Conservation (phyloP, 2,797 vertebrate genomes). For the Poeciliopsis presidionis region DNA sequence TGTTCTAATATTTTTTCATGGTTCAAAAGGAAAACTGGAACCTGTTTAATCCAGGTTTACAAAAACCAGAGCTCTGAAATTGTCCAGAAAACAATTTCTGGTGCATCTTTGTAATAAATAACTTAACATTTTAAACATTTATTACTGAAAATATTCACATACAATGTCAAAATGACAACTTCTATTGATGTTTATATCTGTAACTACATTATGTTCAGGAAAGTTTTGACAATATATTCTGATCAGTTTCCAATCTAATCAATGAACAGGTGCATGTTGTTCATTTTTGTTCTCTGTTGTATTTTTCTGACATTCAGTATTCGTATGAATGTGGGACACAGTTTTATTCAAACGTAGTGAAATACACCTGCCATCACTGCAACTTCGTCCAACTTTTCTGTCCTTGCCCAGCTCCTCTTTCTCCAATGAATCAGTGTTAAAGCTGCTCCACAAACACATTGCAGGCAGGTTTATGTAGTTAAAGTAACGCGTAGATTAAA, state of each 20-base stretch:
- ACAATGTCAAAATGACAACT: background rate
- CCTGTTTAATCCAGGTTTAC: background rate
- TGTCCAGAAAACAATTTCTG: background rate
- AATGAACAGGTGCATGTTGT: background rate
- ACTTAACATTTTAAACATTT: too few relatives aligned
- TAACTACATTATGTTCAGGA: background rate
- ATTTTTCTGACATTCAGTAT: background rate
- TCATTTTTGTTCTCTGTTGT: background rate
- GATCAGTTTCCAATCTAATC: background rate
- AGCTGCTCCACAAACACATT: background rate
- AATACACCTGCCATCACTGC: background rate
- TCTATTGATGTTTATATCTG: background rate
- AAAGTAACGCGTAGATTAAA: slow-evolving; percentile 1
- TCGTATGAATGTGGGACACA: background rate
- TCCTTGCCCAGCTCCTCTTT: background rate
- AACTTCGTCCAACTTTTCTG: background rate
- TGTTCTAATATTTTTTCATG: background rate
- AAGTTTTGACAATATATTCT: background rate
- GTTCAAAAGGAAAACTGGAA: background rate
- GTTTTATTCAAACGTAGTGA: background rate
- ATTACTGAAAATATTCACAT: background rate
- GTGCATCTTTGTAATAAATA: background rate
- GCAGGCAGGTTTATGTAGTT: background rate
- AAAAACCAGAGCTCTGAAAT: background rate
- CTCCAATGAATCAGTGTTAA: background rate